These are phyloP conservation scores for Melieria picta DNA, from an alignment of 2,888 invertebrate species.

Conservation along the genomic window DNA sequence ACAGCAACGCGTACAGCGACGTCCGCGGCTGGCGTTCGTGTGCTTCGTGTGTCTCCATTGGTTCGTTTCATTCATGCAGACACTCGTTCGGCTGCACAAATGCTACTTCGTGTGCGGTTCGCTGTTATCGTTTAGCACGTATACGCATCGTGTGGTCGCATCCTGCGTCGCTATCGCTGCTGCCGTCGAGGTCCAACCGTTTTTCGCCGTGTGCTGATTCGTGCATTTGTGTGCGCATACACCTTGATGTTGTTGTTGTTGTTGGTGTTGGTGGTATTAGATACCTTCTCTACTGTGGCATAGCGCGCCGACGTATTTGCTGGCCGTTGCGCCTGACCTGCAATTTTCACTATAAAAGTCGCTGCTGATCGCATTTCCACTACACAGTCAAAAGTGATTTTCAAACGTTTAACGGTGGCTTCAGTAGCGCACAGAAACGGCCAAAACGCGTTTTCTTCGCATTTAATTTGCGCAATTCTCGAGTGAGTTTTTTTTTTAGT, in stretches of 20 bases:
- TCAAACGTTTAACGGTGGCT: conserved; percentile 33
- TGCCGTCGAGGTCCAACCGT: background rate
- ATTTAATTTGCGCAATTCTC: background rate
- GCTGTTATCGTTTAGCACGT: conserved; percentile 13
- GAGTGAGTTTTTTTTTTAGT: no score
- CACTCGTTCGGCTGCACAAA: background rate
- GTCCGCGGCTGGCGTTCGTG: background rate
- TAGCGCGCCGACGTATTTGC: background rate
- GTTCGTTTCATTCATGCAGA: conserved; percentile 1
- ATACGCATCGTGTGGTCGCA: conserved; percentile 12
- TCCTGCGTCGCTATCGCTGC: background rate
- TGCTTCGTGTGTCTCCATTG: conserved; percentile 15
- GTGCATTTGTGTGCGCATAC: background rate
- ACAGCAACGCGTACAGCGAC: background rate
- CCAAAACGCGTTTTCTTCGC: conserved; percentile 19
- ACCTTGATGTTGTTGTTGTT: background rate
- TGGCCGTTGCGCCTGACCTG: conserved; percentile 28
- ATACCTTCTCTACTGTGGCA: background rate
- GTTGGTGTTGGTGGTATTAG: background rate
- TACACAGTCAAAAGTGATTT: conserved; percentile 12
- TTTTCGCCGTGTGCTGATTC: background rate
- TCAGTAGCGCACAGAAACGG: conserved; percentile 35
- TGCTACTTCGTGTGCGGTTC: background rate
- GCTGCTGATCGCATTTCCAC: conserved; percentile 48
- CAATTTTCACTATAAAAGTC: conserved; percentile 56